phyloP scores from a whole-genome alignment of 2,888 invertebrate species.

The Anoplius nigerrimus region DNA sequence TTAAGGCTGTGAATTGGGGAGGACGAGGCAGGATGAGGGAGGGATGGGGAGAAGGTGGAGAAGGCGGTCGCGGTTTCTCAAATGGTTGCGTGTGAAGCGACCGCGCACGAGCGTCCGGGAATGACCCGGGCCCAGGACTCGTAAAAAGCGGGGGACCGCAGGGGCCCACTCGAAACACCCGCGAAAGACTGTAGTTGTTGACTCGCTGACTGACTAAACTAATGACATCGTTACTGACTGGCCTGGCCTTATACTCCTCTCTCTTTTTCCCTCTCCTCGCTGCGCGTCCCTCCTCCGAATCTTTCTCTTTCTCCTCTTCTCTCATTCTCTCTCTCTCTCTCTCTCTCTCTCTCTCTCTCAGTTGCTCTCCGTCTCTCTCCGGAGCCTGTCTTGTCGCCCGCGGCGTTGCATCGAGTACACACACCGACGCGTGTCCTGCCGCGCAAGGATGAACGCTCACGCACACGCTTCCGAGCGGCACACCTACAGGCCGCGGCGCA shows the following conservation, averaged over 20 bases:
- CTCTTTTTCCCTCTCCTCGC: conserved; percentile 29
- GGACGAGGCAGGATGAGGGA: too few relatives aligned
- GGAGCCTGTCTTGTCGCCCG: background rate
- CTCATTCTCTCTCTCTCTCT: conserved; percentile 27
- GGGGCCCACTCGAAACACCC: conserved; percentile 52
- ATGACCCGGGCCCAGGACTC: conserved; percentile 21
- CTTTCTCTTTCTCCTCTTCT: conserved; percentile 32
- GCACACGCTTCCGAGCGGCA: conserved; percentile 26
- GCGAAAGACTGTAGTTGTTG: conserved; percentile 68
- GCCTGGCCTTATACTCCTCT: conserved; percentile 65
- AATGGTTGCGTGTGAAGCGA: conserved; percentile 4
- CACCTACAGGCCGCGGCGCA: conserved; percentile 48
- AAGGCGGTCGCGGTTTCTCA: conserved; percentile 35
- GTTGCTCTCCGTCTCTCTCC: conserved; percentile 8
- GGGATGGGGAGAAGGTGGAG: background rate
- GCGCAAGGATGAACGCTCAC: conserved; percentile 19
- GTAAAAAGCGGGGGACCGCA: conserved; percentile 35
- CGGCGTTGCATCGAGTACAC: conserved; percentile 1
- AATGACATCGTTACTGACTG: conserved; percentile 73
- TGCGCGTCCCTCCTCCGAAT: conserved; percentile 12
- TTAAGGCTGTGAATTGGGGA: too few relatives aligned
- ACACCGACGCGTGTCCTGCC: background rate
- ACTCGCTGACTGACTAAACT: conserved; percentile 74
- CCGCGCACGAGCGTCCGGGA: conserved; percentile 1
- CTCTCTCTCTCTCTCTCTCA: conserved; percentile 15